These are phyloP conservation scores for Nemurella pictetii DNA, from an alignment of 2,888 invertebrate genomes.

Conservation along the genomic window DNA sequence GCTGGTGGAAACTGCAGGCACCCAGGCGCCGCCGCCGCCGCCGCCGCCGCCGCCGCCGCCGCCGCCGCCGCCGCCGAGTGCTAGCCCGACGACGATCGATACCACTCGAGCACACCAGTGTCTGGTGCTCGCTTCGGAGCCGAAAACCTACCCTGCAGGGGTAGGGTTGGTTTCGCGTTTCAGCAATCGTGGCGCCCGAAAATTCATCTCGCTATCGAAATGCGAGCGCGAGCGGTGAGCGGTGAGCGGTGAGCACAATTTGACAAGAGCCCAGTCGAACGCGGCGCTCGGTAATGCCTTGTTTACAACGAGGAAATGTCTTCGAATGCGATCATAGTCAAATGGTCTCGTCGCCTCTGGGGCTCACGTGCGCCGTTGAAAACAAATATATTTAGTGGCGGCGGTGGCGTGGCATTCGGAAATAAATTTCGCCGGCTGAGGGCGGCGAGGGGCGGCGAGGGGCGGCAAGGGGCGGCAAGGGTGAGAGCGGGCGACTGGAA, in stretches of 20 bases:
- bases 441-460: too few species aligned
- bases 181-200: not conserved
- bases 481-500: not conserved
- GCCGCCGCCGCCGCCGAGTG: not conserved
- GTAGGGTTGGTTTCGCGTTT: not conserved
- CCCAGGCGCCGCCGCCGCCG: not conserved
- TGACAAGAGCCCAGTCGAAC: not conserved
- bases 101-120: not conserved
- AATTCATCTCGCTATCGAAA: not conserved
- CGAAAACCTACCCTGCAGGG: not conserved
- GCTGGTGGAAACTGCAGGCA: not conserved
- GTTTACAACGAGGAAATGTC: not conserved
- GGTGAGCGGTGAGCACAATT: not conserved
- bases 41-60: not conserved
- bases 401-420: too few species aligned
- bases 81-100: not conserved
- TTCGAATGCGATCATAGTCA: not conserved
- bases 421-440: too few species aligned
- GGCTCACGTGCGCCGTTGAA: not conserved
- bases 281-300: not conserved
- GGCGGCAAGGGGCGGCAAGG: too few species aligned
- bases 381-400: too few species aligned
- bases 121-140: not conserved
- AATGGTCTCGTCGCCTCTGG: not conserved
- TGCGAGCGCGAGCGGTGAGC: too few species aligned